Conservation (phyloP, 2,888 invertebrate species). For the Pilophorus perplexus region DNA sequence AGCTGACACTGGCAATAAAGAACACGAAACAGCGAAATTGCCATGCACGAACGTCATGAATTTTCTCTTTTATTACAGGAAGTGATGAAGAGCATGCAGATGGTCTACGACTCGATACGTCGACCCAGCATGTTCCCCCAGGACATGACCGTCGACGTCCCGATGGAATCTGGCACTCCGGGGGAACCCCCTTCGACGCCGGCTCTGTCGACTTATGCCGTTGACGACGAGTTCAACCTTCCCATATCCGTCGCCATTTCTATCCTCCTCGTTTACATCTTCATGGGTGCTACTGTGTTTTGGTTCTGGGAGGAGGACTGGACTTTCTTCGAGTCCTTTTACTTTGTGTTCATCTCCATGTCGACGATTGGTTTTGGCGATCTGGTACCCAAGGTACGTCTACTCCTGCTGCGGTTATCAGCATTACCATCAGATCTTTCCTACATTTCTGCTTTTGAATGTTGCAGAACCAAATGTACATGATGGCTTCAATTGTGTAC, state of each 20-base stretch:
- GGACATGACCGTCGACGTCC: conserved; percentile 49
- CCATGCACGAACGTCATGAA: too few relatives aligned
- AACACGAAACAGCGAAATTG: too few relatives aligned
- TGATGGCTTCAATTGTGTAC: conserved; percentile 91
- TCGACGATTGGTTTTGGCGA: conserved; percentile 97
- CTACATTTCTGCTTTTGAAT: too few relatives aligned
- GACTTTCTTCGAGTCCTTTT: conserved; percentile 91
- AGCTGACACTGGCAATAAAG: too few relatives aligned
- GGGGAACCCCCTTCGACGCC: conserved; percentile 58
- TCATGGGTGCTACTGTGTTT: conserved; percentile 80
- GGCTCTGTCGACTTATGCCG: conserved; percentile 71
- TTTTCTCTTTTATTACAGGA: too few relatives aligned
- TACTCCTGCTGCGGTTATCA: not conserved
- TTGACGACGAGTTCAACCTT: conserved; percentile 91
- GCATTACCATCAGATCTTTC: not conserved
- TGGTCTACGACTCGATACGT: conserved; percentile 65
- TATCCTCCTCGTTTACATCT: conserved; percentile 80
- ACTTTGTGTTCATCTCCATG: conserved; percentile 96
- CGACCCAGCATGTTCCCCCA: conserved; percentile 47
- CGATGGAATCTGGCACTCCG: conserved; percentile 46
- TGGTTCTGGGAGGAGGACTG: conserved; percentile 74
- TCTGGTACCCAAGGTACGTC: conserved; percentile 69
- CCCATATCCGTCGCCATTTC: conserved; percentile 86
- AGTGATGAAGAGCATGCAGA: conserved; percentile 78
- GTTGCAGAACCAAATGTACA: conserved; percentile 73